Evolutionary conservation across 2,888 invertebrate species (phyloP).

Genomic region (Dryadula phaetusa): DNA sequence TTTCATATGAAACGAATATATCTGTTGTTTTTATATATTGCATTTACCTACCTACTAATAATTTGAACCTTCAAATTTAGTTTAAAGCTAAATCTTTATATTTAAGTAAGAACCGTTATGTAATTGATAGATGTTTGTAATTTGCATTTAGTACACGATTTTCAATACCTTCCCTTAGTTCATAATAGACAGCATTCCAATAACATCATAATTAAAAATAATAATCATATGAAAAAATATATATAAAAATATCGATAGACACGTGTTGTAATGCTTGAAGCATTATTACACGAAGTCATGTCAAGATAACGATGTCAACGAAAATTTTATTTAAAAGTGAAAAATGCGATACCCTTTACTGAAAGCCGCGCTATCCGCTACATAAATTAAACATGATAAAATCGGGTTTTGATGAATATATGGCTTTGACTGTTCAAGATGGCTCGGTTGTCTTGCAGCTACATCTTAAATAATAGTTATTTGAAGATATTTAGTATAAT

Average conservation of each 20-base stretch:
- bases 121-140: too few species aligned
- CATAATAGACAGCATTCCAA: background rate
- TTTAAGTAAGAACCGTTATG: too few species aligned
- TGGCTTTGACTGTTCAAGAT: slow-evolving; percentile 8
- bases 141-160: too few species aligned
- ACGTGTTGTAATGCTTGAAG: slow-evolving; percentile 26
- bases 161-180: background rate
- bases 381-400: slow-evolving; percentile 38
- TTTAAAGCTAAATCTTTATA: too few species aligned
- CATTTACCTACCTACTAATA: too few species aligned
- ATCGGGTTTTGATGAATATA: slow-evolving; percentile 30
- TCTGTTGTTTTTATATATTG: too few species aligned
- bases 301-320: slow-evolving; percentile 35
- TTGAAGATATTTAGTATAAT: background rate
- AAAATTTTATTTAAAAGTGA: slow-evolving; percentile 35
- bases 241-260: slow-evolving; percentile 27
- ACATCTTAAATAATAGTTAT: slow-evolving; percentile 1
- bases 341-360: slow-evolving; percentile 39
- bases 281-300: slow-evolving; percentile 23
- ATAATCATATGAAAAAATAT: background rate
- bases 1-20: too few species aligned
- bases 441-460: background rate
- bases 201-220: slow-evolving; percentile 17
- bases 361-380: slow-evolving; percentile 27
- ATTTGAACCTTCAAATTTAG: too few species aligned